These are phyloP conservation scores for Aplysia californica DNA, from an alignment of 1,140 invertebrate species.

Conservation along the genomic window DNA sequence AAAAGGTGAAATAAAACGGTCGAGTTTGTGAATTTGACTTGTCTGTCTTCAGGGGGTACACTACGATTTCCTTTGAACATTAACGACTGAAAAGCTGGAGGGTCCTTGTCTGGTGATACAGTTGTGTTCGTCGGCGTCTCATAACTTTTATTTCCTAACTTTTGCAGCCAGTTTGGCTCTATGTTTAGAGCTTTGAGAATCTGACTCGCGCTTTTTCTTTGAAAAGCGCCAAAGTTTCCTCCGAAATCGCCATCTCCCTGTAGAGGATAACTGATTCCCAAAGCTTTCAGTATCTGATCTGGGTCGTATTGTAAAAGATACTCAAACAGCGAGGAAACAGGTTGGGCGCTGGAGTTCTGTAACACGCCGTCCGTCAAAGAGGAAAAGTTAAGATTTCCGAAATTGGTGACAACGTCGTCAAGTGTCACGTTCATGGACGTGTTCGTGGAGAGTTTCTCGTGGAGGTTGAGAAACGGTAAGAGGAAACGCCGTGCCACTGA, in stretches of 20 bases:
- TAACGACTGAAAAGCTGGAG: too few relatives aligned
- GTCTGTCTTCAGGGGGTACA: not conserved
- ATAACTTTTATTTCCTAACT: too few relatives aligned
- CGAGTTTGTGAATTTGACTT: not conserved
- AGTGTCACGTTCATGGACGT: not conserved
- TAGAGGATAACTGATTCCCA: too few relatives aligned
- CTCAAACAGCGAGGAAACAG: not conserved
- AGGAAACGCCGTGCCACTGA: not conserved
- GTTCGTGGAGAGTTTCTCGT: not conserved
- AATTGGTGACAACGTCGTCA: not conserved
- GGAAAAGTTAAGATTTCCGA: not conserved
- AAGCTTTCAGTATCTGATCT: too few relatives aligned
- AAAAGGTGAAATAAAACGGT: not conserved
- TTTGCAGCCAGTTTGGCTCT: too few relatives aligned
- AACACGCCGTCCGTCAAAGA: too few relatives aligned
- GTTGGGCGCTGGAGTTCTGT: too few relatives aligned
- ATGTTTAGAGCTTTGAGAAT: too few relatives aligned
- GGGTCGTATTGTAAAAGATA: not conserved
- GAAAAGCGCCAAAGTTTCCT: not conserved
- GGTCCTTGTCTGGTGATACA: not conserved
- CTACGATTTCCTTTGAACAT: not conserved
- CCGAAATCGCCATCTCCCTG: not conserved
- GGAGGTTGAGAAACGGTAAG: slow-evolving; percentile 3
- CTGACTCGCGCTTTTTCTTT: not conserved
- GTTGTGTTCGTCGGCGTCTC: too few relatives aligned